Evolutionary conservation across 2,888 invertebrate species (phyloP).

Genomic region (Heliothis peltigera): DNA sequence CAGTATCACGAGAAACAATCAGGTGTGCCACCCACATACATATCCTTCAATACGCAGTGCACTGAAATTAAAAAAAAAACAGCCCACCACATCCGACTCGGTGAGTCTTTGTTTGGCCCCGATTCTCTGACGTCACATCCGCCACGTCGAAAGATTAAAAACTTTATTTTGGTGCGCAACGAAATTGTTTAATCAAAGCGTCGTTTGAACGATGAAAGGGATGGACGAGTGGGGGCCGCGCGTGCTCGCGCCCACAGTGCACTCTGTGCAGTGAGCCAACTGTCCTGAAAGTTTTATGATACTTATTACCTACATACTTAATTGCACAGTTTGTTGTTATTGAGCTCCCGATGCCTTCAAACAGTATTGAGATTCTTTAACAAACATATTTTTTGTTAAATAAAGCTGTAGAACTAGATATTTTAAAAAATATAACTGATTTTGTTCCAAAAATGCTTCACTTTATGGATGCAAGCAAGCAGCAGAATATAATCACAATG

Average conservation of each 20-base stretch:
- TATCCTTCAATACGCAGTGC: conserved; percentile 20
- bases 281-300: background rate
- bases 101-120: conserved; percentile 53
- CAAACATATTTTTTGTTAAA: background rate
- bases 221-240: conserved; percentile 23
- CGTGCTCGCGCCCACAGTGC: conserved; percentile 32
- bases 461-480: conserved; percentile 27
- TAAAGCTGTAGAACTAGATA: background rate
- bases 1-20: conserved; percentile 6
- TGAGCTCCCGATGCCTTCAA: too few species aligned
- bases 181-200: conserved; percentile 67
- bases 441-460: conserved; percentile 19
- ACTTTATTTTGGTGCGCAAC: conserved; percentile 65
- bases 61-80: conserved; percentile 34
- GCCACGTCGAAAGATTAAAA: conserved; percentile 60
- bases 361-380: too few species aligned
- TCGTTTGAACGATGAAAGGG: conserved; percentile 60
- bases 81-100: conserved; percentile 24
- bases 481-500: conserved; percentile 18
- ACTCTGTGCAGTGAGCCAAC: conserved; percentile 27
- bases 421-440: conserved; percentile 11
- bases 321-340: too few species aligned
- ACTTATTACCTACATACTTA: too few species aligned
- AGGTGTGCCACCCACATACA: conserved; percentile 40
- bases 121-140: conserved; percentile 55